These are phyloP conservation scores for Calosoma granatense DNA, from an alignment of 1,140 invertebrate species.

Conservation along the genomic window DNA sequence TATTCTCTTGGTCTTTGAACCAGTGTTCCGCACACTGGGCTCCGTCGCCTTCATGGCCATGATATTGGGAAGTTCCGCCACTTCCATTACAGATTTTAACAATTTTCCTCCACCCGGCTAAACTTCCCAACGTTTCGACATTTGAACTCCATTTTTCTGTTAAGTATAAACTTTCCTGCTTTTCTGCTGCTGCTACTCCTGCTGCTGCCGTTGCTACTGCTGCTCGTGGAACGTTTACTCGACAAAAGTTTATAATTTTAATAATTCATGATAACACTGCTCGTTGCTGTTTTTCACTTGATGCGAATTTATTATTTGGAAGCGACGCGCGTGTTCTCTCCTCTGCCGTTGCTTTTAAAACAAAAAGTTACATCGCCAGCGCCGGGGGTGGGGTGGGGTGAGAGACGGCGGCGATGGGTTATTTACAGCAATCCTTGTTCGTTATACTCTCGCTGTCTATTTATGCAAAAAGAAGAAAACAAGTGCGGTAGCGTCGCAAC, in stretches of 20 bases:
- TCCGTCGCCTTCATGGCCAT: slow-evolving; percentile 12
- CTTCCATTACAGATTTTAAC: slow-evolving; percentile 14
- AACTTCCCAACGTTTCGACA: slow-evolving; percentile 9
- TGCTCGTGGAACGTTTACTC: slow-evolving; percentile 12
- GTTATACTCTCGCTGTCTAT: too few relatives aligned
- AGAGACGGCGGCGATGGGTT: too few relatives aligned
- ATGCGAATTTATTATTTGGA: slow-evolving; percentile 8
- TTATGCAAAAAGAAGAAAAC: too few relatives aligned
- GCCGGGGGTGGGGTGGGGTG: too few relatives aligned
- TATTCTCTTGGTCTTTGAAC: slow-evolving; percentile 14
- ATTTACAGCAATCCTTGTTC: background rate
- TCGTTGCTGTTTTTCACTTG: background rate
- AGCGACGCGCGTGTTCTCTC: too few relatives aligned
- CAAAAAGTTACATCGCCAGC: background rate
- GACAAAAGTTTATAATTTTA: slow-evolving; percentile 16
- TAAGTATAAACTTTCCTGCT: slow-evolving; percentile 11
- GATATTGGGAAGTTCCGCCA: slow-evolving; percentile 12
- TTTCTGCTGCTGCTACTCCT: too few relatives aligned
- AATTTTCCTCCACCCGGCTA: background rate
- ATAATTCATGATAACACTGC: slow-evolving; percentile 11
- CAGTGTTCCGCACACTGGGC: slow-evolving; percentile 11
- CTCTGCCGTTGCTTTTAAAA: background rate
- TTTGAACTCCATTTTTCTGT: slow-evolving; percentile 11
- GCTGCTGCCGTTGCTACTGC: too few relatives aligned
- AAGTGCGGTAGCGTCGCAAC: too few relatives aligned